These are phyloP conservation scores for Colossoma macropomum DNA, from an alignment of 2,113 vertebrate species.

Conservation along the genomic window DNA sequence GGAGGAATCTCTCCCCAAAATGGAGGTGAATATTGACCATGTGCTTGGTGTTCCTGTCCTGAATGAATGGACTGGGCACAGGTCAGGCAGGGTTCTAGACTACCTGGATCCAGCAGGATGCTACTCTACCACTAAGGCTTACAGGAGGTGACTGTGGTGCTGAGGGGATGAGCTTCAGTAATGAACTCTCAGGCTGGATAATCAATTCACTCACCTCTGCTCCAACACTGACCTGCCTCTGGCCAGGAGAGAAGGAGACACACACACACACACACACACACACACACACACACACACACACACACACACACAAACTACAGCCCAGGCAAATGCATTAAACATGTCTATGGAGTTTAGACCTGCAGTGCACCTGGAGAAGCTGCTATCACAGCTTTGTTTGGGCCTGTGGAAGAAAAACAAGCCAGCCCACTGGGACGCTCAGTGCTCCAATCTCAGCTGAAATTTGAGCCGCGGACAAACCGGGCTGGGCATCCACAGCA, in stretches of 20 bases:
- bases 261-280: no score
- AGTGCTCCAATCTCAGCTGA: conserved; percentile 45
- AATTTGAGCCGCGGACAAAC: conserved; percentile 50
- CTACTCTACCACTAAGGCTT: neutral
- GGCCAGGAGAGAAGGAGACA: conserved; percentile 30
- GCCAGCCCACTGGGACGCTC: conserved; percentile 44
- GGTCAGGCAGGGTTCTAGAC: neutral
- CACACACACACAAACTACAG: no score
- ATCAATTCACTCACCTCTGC: conserved; percentile 52
- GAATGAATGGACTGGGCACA: neutral
- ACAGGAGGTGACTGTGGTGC: conserved; percentile 15
- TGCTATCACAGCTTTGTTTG: conserved; percentile 47
- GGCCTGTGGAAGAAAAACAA: conserved; percentile 49
- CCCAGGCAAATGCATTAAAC: conserved; percentile 55
- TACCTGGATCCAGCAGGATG: neutral
- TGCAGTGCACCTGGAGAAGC: conserved; percentile 52
- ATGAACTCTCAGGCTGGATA: conserved; percentile 51
- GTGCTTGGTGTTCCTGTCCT: neutral
- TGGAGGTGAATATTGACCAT: neutral
- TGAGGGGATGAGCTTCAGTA: conserved; percentile 45
- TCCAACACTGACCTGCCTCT: conserved; percentile 16
- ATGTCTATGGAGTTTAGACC: conserved; percentile 49
- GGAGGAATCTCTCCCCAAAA: conserved; percentile 27
- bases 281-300: no score
- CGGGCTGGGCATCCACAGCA: conserved; percentile 39